These are phyloP conservation scores for Leuciscus waleckii DNA, from an alignment of 2,797 vertebrate genomes.

Conservation along the genomic window DNA sequence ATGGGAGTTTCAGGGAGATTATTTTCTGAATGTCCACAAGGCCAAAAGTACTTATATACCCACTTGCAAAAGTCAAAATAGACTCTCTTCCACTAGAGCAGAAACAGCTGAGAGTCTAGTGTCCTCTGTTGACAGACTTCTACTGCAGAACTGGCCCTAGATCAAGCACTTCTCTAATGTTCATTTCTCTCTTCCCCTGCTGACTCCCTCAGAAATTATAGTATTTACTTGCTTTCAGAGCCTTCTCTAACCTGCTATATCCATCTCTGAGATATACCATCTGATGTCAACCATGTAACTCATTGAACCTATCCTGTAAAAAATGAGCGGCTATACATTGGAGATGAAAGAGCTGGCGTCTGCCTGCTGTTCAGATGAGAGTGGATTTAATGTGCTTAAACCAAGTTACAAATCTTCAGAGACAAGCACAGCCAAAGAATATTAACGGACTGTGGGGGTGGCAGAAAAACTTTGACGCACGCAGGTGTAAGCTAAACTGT, in stretches of 20 bases:
- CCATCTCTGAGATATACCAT: conserved; percentile 76
- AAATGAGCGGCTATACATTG: conserved; percentile 68
- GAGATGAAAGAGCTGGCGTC: conserved; percentile 62
- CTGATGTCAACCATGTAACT: conserved; percentile 74
- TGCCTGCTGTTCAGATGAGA: conserved; percentile 59
- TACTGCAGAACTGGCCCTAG: conserved; percentile 10
- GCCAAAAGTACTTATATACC: neutral
- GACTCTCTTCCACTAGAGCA: neutral
- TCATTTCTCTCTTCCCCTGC: conserved; percentile 55
- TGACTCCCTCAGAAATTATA: conserved; percentile 54
- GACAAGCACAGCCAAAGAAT: conserved; percentile 63
- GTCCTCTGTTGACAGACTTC: conserved; percentile 8
- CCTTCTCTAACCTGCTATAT: conserved; percentile 52
- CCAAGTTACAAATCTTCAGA: conserved; percentile 78
- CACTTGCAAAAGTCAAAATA: neutral
- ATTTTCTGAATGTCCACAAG: neutral
- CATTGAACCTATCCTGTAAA: conserved; percentile 72
- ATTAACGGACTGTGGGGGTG: conserved; percentile 59
- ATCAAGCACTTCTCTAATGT: conserved; percentile 49
- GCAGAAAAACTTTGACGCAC: conserved; percentile 17
- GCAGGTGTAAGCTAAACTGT: conserved; percentile 4
- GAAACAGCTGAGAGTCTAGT: neutral
- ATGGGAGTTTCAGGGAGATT: neutral
- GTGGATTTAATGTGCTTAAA: conserved; percentile 77
- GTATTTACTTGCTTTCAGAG: conserved; percentile 57